Evolutionary conservation across 2,797 vertebrate genomes (phyloP).

Genomic region (Phataginus tricuspis): DNA sequence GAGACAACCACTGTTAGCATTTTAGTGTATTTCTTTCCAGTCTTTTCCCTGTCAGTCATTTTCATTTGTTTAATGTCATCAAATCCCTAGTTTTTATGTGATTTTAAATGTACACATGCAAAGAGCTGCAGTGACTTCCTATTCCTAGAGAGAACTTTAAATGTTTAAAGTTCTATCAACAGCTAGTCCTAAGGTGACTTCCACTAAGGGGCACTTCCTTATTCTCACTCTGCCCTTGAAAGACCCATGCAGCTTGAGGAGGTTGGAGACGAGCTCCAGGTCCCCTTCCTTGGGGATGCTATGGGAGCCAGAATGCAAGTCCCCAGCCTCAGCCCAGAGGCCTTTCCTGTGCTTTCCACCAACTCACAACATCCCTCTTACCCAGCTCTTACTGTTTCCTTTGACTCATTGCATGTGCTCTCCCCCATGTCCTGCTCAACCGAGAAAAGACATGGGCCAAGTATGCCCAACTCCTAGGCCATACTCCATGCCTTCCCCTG

Average conservation of each 20-base stretch:
- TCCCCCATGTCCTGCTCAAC: not conserved
- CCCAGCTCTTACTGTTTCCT: not conserved
- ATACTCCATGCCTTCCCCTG: accelerated
- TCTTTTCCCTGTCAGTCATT: not conserved
- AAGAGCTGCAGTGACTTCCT: not conserved
- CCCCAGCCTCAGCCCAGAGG: not conserved
- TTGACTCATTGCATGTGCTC: not conserved
- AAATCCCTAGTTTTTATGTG: not conserved
- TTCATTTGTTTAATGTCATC: not conserved
- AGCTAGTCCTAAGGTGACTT: not conserved
- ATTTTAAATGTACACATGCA: not conserved
- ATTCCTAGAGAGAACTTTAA: not conserved
- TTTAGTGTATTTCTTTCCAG: not conserved
- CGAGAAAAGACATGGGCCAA: not conserved
- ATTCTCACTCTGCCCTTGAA: not conserved
- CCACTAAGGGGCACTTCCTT: not conserved
- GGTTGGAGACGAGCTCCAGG: not conserved
- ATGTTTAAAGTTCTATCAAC: too few relatives aligned
- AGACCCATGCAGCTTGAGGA: not conserved
- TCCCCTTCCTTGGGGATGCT: not conserved
- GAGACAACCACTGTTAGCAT: not conserved
- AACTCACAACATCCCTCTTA: not conserved
- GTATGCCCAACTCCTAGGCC: accelerated
- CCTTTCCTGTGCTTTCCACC: not conserved
- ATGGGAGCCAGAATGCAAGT: not conserved